A percentile compares a stretch with the other conserved stretches of the same genome.
These are phyloP conservation scores for Stegophylla sp. DNA, from an alignment of 2,888 invertebrate species.

Conservation along the genomic window DNA sequence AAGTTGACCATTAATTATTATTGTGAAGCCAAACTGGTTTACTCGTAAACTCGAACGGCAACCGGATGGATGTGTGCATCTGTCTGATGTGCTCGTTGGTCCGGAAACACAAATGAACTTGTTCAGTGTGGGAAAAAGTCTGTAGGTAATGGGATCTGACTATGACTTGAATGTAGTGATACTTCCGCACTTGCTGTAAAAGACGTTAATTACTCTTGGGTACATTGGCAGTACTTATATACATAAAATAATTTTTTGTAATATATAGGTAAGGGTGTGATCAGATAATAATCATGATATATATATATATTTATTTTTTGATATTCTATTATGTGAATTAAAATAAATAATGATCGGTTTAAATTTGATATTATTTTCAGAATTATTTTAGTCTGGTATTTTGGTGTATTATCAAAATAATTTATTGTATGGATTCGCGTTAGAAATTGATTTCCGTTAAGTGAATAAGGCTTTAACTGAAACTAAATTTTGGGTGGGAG, in stretches of 20 bases:
- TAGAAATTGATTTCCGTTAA: too few species aligned
- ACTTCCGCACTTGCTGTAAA: slow-evolving; percentile 49
- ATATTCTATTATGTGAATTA: too few species aligned
- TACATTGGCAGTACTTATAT: neutral
- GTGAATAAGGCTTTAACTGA: too few species aligned
- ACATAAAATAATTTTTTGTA: neutral
- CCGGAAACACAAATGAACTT: slow-evolving; percentile 58
- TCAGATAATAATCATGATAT: too few species aligned
- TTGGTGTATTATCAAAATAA: too few species aligned
- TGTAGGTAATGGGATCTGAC: slow-evolving; percentile 38
- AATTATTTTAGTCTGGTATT: too few species aligned
- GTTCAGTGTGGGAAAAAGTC: slow-evolving; percentile 50
- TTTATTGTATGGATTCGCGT: too few species aligned
- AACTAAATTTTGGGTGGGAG: too few species aligned
- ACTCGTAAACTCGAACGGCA: slow-evolving; percentile 19
- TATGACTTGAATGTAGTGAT: slow-evolving; percentile 18
- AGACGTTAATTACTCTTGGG: neutral
- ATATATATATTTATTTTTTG: too few species aligned
- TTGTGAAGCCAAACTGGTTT: slow-evolving; percentile 44
- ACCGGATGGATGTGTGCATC: slow-evolving; percentile 39
- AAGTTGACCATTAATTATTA: slow-evolving; percentile 15
- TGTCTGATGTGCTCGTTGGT: slow-evolving; percentile 32
- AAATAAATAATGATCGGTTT: too few species aligned
- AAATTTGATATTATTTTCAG: too few species aligned
- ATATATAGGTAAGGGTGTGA: neutral